phyloP scores from a whole-genome alignment of 2,797 vertebrate genomes.

The Phataginus tricuspis region DNA sequence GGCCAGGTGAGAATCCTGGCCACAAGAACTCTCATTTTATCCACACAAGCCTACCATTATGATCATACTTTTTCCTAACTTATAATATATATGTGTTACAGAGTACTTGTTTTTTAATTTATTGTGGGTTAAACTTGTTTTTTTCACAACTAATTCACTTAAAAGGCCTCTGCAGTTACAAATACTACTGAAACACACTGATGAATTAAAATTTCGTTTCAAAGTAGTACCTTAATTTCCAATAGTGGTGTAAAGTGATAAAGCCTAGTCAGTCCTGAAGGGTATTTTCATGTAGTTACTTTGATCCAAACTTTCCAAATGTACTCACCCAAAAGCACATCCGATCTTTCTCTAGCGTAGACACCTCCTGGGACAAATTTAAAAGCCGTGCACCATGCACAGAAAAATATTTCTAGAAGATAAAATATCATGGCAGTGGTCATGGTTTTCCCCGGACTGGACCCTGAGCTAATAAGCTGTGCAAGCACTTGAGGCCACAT shows the following conservation, averaged over 20 bases:
- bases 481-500: constrained; percentile 83
- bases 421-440: constrained; percentile 81
- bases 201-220: neutral
- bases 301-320: neutral
- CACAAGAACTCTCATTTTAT: no score
- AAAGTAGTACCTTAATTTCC: neutral
- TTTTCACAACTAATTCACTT: constrained; percentile 24
- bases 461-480: constrained; percentile 73
- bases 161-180: neutral
- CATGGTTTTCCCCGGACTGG: constrained; percentile 83
- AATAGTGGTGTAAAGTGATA: neutral
- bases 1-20: no score
- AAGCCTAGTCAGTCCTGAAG: neutral
- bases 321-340: constrained; percentile 87
- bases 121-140: neutral
- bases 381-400: constrained; percentile 87
- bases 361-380: constrained; percentile 88
- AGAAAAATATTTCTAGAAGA: constrained; percentile 84
- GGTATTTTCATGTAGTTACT: constrained; percentile 14
- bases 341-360: constrained; percentile 85
- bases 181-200: neutral
- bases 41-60: neutral
- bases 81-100: neutral
- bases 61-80: neutral
- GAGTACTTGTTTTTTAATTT: neutral